Evolutionary conservation across 1,140 invertebrate genomes (phyloP), one percentile per base, ranked within the genome.

Genomic region (Tetranychus cinnabarinus): DNA sequence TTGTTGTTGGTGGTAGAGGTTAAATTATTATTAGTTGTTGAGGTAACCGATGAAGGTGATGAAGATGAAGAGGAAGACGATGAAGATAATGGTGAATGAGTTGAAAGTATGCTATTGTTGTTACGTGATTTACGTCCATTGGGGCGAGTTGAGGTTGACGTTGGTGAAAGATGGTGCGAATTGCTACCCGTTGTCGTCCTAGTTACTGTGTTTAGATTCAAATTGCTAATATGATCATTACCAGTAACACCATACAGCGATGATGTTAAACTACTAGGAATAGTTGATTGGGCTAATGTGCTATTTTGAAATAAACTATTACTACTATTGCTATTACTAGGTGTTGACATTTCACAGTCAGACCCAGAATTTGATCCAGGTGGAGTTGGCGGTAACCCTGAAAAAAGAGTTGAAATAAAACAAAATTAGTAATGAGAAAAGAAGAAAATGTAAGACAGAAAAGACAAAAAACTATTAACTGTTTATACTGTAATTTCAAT

Each of bases 291-390:
- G 5, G 39, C 10, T 10, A 42, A 42, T 6, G 39, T 42, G 39
- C 39, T 42, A 42, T 5, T 6, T 10, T 42, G 39, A 42, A 42
- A 42, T 42, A 42, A 42, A 50, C 48, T 50, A 37, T 56, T 56
- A 56, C 55, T 34, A 56, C 55, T 56, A 31, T 36, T 56, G 6
- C 50, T 52, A 33, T 52, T 52, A 39, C 34, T 37, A 10, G 33
- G 15, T 15, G 15, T 56, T 15, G 13, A n/a, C 58, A 59, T 60
- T 36, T 60, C 59, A 52, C 59, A 60, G 13, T 60, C 59, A 2
- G 59, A 60, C 13, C 47, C 59, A 42, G 15, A 33, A 37, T 54
- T 60, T 12, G 59, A 60, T 15, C 46, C 59, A 6, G 59, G 59
- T 35, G 59, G 59, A 6, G 59, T 60, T 6, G 59, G 59, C 37